phyloP scores from a whole-genome alignment of 2,797 vertebrate species.

The Peromyscus melanophrys region DNA sequence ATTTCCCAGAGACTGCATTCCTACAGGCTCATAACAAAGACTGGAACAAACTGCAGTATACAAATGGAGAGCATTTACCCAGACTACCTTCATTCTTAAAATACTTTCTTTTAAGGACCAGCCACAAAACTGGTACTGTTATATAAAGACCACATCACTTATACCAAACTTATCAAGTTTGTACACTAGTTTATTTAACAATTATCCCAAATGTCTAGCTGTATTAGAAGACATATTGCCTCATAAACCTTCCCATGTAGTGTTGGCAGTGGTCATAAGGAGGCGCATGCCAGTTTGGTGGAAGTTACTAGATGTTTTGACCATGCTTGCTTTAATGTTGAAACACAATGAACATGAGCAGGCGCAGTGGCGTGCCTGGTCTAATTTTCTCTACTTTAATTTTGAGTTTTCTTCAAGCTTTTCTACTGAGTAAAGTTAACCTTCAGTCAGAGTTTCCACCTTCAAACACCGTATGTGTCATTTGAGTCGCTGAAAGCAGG shows the following conservation, averaged over 20 bases:
- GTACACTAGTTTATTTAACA: constrained; percentile 62
- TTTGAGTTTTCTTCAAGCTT: neutral
- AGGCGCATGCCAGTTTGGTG: neutral
- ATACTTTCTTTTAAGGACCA: constrained; percentile 41
- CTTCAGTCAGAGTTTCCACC: constrained; percentile 32
- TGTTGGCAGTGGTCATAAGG: neutral
- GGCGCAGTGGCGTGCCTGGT: neutral
- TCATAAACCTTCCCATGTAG: neutral
- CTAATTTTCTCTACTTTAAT: neutral
- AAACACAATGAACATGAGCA: neutral
- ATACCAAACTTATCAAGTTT: constrained; percentile 43
- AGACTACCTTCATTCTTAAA: constrained; percentile 76
- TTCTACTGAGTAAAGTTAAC: constrained; percentile 60
- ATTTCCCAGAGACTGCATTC: neutral
- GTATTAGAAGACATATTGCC: constrained; percentile 32
- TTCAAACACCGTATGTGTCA: neutral
- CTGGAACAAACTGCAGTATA: neutral
- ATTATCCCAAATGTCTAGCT: constrained; percentile 23
- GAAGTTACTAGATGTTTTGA: neutral
- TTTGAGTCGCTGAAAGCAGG: neutral
- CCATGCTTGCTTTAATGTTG: neutral
- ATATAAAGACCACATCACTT: constrained; percentile 62
- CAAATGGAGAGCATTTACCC: constrained; percentile 33
- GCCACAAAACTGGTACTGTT: constrained; percentile 57
- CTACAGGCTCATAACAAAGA: neutral